These are phyloP conservation scores for Crax fasciolata DNA, from an alignment of 2,797 vertebrate species.

Conservation along the genomic window DNA sequence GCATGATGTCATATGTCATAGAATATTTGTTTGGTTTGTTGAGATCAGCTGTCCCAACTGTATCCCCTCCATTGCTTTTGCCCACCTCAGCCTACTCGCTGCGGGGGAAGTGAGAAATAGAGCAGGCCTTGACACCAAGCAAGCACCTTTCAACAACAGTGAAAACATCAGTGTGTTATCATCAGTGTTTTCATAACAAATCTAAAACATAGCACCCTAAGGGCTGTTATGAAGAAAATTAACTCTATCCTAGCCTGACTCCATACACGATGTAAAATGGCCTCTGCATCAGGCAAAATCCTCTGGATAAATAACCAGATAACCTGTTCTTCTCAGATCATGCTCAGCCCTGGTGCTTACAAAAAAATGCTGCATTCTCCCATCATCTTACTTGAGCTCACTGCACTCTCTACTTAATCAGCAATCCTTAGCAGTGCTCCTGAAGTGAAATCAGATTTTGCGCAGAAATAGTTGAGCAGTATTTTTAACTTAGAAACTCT, in stretches of 20 bases:
- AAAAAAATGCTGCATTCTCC: background rate
- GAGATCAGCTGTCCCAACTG: background rate
- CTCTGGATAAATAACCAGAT: background rate
- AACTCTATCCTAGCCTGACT: background rate
- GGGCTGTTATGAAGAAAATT: background rate
- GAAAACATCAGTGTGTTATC: background rate
- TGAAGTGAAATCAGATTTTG: constrained; percentile 24
- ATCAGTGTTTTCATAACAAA: background rate
- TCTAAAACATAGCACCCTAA: background rate
- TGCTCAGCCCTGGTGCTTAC: background rate
- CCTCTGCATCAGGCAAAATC: background rate
- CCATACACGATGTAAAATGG: background rate
- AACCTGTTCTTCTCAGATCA: background rate
- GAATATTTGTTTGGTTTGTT: background rate
- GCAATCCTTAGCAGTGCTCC: background rate
- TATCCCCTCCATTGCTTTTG: background rate
- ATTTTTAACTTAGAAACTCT: background rate
- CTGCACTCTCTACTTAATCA: background rate
- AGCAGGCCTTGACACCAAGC: background rate
- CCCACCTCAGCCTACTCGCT: background rate
- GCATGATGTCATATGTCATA: fast-evolving
- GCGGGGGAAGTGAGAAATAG: background rate
- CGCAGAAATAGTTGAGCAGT: background rate
- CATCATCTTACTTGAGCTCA: background rate
- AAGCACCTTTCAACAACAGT: background rate